Base-by-base conservation (phyloP, 1,140 invertebrate genomes). In the Aphis gossypii region DNA sequence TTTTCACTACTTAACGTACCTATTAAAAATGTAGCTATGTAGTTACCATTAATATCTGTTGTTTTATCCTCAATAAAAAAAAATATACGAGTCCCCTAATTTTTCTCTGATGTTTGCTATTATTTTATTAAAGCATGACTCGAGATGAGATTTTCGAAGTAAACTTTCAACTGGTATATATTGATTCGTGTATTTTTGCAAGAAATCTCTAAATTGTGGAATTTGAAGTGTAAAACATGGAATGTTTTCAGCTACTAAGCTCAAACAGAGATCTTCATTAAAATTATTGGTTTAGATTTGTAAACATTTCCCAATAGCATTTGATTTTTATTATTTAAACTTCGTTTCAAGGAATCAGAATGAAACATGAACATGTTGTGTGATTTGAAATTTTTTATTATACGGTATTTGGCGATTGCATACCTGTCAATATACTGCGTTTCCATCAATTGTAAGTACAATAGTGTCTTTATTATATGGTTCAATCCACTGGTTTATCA, bases 141-240 rank as follows among this genome's bases (percentile, higher is more conserved):
- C 84, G 94, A 95, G 38, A 96, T 96, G 41, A 93, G 92, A 90
- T 95, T 95, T 92, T 95, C 94, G 4, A 54, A 89, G 93, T 95
- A 96, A 94, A 95, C 95, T 35, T 95, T 94, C 48, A 94, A 95
- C 46, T 95, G 23, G 38, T 76, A 76, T 76, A 68, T 68, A n/a
- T 20, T 76, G 30, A 35, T 76, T 76, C 3, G 68, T 76, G 7
- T 76, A 76, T 76, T 76, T 76, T 35, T 76, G 30, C 18, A 76
- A 76, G 68, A 76, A 76, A 76, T 35, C 30, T 76, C 18, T 76
- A 35, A 76, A 76, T 76, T n/a, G 9, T 18, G 68, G 68, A 76
- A 76, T 14, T 76, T 76, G n/a, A 18, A 76, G n/a, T 5, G n/a
- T 76, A 14, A 35, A 76, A 30, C 68, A 76, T 8, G 68, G 68